Base-by-base conservation (phyloP, 1,140 invertebrate genomes). In the Stegodyphus mimosarum region DNA sequence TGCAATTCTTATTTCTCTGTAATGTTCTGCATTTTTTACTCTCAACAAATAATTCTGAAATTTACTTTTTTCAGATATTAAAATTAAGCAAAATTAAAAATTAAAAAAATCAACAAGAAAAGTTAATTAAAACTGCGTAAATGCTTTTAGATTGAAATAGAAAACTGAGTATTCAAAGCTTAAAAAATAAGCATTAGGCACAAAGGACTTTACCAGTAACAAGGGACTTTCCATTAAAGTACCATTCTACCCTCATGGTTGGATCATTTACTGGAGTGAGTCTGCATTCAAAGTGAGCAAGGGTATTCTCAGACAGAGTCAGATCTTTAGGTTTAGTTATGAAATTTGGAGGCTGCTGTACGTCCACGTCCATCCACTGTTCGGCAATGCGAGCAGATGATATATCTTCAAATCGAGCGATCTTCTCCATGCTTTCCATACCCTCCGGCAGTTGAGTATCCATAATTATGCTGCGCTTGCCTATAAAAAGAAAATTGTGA, bases 201-300 rank as follows among this genome's bases (percentile, higher is more conserved):
- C 33, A 69, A 48, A 69, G n/a, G 51, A 72, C 1, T 49, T 13
- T 96, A 71, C 96, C 96, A 52, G 87, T 87, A 18, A 88, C 93
- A 69, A 98, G 91, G 10, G 96, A 93, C 91, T 97, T 96, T 53
- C 97, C 97, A 90, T 99, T 98, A 88, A 98, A 96, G 93, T 94
- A 98, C 97, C 97, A 99, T 91, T 98, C 97, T 15, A 99, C 96
- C 87, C 94, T 93, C 94, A 98, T 95, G 83, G 95, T 96, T 1
- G 95, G 95, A 91, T 98, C 97, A 88, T 96, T 96, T 9, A 97
- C 93, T n/a, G 97, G 97, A 78, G 94, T 93, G 33, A 98, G 91
- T 64, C 95, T 94, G 87, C 96, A 97, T 91, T 98, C 97, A 88
- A 98, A 97, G 90, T 98, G 97, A 86, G 96, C 96, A 71, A 97